These are phyloP conservation scores for Cremastobaeus sp. DNA, from an alignment of 2,888 invertebrate genomes.

Conservation along the genomic window DNA sequence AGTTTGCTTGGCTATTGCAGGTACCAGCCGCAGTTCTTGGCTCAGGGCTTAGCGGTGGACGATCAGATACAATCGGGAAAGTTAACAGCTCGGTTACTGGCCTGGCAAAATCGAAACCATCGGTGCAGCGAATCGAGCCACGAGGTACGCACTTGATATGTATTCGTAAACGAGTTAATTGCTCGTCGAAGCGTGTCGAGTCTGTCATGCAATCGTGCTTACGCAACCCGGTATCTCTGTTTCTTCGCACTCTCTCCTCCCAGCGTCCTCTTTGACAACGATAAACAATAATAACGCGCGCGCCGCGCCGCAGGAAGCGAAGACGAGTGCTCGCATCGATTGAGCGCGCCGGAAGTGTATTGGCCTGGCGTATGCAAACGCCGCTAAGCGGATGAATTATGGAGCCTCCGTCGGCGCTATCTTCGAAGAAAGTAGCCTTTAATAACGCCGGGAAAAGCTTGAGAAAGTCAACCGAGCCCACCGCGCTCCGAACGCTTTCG, in stretches of 20 bases:
- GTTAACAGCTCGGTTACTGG: conserved; percentile 71
- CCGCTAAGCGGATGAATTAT: conserved; percentile 39
- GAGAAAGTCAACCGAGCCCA: conserved; percentile 28
- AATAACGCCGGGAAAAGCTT: conserved; percentile 4
- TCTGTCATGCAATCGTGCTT: conserved; percentile 28
- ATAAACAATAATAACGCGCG: conserved; percentile 24
- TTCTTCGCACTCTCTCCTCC: not conserved
- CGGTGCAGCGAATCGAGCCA: conserved; percentile 56
- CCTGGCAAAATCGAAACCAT: conserved; percentile 70
- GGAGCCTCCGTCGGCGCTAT: conserved; percentile 25
- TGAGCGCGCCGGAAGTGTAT: conserved; percentile 23
- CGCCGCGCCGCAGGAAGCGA: conserved; percentile 3
- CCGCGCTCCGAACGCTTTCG: conserved; percentile 13
- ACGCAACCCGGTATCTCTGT: conserved; percentile 25
- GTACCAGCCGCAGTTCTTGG: conserved; percentile 63
- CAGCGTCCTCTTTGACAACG: not conserved
- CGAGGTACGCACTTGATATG: conserved; percentile 51
- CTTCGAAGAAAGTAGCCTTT: conserved; percentile 38
- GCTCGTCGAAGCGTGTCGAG: conserved; percentile 35
- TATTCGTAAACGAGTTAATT: conserved; percentile 52
- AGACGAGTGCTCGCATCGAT: conserved; percentile 23
- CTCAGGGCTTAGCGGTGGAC: conserved; percentile 60
- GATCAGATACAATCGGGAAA: conserved; percentile 71
- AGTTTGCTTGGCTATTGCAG: too few species aligned
- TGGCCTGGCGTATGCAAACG: conserved; percentile 29